Conservation (phyloP, 2,797 vertebrate genomes). For the Columba guinea region DNA sequence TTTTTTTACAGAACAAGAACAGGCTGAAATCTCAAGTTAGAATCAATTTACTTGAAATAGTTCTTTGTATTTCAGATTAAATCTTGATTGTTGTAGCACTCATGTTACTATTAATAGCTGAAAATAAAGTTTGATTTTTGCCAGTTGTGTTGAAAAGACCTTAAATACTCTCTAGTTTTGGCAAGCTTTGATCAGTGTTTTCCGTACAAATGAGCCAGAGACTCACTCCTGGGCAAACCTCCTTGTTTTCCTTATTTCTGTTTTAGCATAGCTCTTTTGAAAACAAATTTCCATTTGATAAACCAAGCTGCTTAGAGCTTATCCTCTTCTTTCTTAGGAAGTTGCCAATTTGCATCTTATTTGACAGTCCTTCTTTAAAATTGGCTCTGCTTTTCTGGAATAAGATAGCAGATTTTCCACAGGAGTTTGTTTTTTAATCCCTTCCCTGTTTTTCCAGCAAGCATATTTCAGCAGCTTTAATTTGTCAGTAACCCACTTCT, state of each 20-base stretch:
- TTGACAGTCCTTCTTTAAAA: constrained; percentile 54
- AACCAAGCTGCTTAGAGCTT: constrained; percentile 45
- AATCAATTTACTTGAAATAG: not conserved
- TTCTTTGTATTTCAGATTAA: not conserved
- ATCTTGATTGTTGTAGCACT: not conserved
- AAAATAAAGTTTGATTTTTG: constrained; percentile 32
- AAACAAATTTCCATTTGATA: constrained; percentile 53
- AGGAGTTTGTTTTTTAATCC: constrained; percentile 55
- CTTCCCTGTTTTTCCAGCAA: constrained; percentile 23
- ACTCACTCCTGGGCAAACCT: constrained; percentile 26
- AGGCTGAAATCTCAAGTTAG: not conserved
- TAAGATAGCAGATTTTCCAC: constrained; percentile 58
- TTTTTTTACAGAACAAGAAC: not conserved
- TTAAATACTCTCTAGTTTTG: constrained; percentile 15
- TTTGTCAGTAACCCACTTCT: constrained; percentile 43
- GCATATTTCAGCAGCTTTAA: constrained; percentile 27
- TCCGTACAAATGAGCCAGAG: not conserved
- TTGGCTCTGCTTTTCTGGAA: constrained; percentile 44
- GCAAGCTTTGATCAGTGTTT: constrained; percentile 41
- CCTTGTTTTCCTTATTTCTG: not conserved
- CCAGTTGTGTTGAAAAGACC: constrained; percentile 14
- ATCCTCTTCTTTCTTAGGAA: constrained; percentile 44
- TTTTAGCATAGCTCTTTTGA: constrained; percentile 1
- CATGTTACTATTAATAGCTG: not conserved
- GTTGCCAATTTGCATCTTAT: constrained; percentile 53